Evolutionary conservation across 1,140 invertebrate genomes (phyloP).

Genomic region (Campodea augens): DNA sequence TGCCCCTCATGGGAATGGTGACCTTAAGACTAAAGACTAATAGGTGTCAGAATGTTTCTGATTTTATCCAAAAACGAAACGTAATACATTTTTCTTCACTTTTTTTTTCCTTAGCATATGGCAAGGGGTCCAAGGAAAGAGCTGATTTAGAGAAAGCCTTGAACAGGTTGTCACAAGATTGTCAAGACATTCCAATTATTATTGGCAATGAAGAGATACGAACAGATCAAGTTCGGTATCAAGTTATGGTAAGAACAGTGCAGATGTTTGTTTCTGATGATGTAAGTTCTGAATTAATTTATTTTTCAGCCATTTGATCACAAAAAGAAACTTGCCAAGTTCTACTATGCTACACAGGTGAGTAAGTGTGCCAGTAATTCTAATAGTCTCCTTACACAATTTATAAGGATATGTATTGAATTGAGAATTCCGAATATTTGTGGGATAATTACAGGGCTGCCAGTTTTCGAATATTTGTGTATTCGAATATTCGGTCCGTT

Average conservation of each 20-base stretch:
- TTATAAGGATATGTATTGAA: neutral
- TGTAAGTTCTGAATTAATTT: slow-evolving; percentile 13
- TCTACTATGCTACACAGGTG: slow-evolving; percentile 65
- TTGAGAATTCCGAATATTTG: neutral
- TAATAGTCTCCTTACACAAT: neutral
- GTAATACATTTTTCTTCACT: neutral
- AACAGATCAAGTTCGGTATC: slow-evolving; percentile 51
- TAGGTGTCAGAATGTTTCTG: neutral
- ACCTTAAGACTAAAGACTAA: neutral
- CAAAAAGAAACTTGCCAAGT: slow-evolving; percentile 67
- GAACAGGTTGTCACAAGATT: slow-evolving; percentile 36
- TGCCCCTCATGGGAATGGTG: neutral
- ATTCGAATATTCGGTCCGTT: too few species aligned
- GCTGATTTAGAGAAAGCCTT: slow-evolving; percentile 50
- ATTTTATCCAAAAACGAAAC: neutral
- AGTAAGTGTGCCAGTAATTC: slow-evolving; percentile 15
- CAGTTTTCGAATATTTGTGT: too few species aligned
- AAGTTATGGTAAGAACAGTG: slow-evolving; percentile 49
- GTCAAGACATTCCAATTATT: slow-evolving; percentile 75
- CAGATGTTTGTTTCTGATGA: neutral
- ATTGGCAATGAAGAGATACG: slow-evolving; percentile 74
- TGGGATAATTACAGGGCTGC: slow-evolving; percentile 5
- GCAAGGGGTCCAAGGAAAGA: slow-evolving; percentile 64
- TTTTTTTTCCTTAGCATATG: slow-evolving; percentile 33
- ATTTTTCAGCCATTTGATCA: slow-evolving; percentile 66